A percentile compares a stretch with the other conserved stretches of the same genome.
Conservation (phyloP, 2,888 invertebrate species). For the Dryobotodes eremita region DNA sequence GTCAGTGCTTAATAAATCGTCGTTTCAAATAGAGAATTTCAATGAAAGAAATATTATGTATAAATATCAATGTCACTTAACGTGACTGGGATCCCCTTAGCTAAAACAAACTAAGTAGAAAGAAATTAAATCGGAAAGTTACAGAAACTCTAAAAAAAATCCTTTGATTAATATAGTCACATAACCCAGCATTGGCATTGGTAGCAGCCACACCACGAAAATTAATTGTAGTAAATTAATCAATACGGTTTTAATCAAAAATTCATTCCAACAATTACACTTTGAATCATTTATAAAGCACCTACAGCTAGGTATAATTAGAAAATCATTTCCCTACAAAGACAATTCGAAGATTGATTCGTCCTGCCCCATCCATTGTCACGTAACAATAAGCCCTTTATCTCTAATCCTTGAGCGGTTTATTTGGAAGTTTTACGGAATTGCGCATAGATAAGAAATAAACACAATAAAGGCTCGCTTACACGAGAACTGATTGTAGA, state of each 20-base stretch:
- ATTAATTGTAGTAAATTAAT: slow-evolving; percentile 50
- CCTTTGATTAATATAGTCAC: too few relatives aligned
- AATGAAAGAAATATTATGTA: neutral
- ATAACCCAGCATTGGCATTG: slow-evolving; percentile 24
- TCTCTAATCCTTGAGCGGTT: slow-evolving; percentile 66
- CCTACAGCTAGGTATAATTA: slow-evolving; percentile 36
- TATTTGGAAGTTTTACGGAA: slow-evolving; percentile 66
- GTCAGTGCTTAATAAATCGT: neutral
- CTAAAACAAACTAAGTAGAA: neutral
- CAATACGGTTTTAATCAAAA: slow-evolving; percentile 39
- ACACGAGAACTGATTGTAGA: neutral
- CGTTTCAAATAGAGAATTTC: neutral
- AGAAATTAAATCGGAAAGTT: neutral
- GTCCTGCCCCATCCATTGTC: slow-evolving; percentile 58
- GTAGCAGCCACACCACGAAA: slow-evolving; percentile 17
- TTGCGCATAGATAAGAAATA: slow-evolving; percentile 65
- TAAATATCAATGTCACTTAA: neutral
- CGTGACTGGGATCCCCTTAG: neutral
- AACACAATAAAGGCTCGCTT: slow-evolving; percentile 55
- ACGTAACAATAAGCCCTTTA: slow-evolving; percentile 58
- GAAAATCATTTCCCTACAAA: slow-evolving; percentile 54
- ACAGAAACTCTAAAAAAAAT: neutral
- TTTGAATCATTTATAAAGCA: slow-evolving; percentile 38
- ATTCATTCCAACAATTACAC: slow-evolving; percentile 25
- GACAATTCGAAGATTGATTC: slow-evolving; percentile 67